Percentiles rank a stretch among this genome's conserved stretches.
phyloP scores from a whole-genome alignment of 2,888 invertebrate genomes.

The Epistrophe grossulariae region DNA sequence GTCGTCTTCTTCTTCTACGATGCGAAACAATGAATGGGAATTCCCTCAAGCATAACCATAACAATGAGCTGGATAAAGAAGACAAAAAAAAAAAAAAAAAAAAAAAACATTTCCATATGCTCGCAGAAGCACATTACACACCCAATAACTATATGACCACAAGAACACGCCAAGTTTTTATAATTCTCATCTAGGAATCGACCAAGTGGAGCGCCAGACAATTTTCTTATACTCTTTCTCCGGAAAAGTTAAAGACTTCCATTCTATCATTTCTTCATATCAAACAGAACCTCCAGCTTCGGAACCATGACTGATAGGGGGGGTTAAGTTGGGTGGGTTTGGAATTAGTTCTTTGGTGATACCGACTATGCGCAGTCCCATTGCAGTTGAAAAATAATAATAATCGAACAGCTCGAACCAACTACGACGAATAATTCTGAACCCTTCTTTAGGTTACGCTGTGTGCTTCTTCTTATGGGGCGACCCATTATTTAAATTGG shows the following conservation, averaged over 20 bases:
- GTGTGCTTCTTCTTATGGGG: slow-evolving; percentile 49
- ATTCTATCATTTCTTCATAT: background rate
- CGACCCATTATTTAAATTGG: slow-evolving; percentile 22
- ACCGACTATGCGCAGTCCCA: slow-evolving; percentile 47
- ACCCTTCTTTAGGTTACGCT: slow-evolving; percentile 57
- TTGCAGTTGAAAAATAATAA: slow-evolving; percentile 42
- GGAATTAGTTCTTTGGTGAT: slow-evolving; percentile 33
- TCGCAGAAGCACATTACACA: slow-evolving; percentile 38
- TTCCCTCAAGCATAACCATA: slow-evolving; percentile 64
- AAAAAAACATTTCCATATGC: slow-evolving; percentile 62
- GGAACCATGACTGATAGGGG: slow-evolving; percentile 22
- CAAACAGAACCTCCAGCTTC: background rate
- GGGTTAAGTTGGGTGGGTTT: background rate
- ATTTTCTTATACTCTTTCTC: slow-evolving; percentile 54
- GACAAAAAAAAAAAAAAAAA: background rate
- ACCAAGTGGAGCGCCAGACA: slow-evolving; percentile 53
- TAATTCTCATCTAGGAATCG: background rate
- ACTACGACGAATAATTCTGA: background rate
- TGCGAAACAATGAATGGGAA: slow-evolving; percentile 74
- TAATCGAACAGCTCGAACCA: slow-evolving; percentile 62
- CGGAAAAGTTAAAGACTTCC: slow-evolving; percentile 51
- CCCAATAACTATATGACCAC: slow-evolving; percentile 45
- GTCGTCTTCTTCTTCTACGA: background rate
- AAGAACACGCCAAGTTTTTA: slow-evolving; percentile 20
- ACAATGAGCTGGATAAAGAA: slow-evolving; percentile 58